Evolutionary conservation across 2,797 vertebrate genomes (phyloP).

Genomic region (Galago senegalensis): DNA sequence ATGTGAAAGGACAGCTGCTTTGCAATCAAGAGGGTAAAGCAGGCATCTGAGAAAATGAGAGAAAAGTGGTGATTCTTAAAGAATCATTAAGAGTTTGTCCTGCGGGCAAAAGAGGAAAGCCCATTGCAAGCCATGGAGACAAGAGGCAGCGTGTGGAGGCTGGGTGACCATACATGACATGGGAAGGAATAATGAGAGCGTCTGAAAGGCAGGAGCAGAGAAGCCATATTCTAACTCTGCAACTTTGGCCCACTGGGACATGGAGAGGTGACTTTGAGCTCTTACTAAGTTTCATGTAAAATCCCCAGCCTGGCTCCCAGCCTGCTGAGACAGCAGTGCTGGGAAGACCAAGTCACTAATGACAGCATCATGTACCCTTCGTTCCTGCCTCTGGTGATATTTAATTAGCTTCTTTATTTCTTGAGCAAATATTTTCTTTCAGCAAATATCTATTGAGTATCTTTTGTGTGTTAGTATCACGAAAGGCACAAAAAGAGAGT

Average conservation of each 20-base stretch:
- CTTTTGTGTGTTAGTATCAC: background rate
- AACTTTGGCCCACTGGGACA: background rate
- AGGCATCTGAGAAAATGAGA: background rate
- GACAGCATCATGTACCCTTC: background rate
- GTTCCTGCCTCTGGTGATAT: background rate
- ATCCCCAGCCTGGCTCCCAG: background rate
- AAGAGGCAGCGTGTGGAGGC: background rate
- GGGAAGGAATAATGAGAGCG: background rate
- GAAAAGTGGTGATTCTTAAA: background rate
- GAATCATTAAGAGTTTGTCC: background rate
- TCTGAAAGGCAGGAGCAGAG: background rate
- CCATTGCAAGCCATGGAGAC: background rate
- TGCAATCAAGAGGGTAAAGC: background rate
- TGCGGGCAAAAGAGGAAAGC: background rate
- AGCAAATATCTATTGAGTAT: background rate
- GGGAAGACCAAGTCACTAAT: background rate
- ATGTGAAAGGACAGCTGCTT: background rate
- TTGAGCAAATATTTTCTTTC: constrained; percentile 9
- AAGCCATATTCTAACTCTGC: background rate
- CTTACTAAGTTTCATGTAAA: background rate
- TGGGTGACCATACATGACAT: fast-evolving
- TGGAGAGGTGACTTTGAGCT: background rate
- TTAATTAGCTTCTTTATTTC: background rate
- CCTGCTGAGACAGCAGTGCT: background rate
- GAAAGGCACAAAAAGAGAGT: background rate